Base-by-base conservation (phyloP, 1,140 invertebrate genomes). In the Drosophila bocqueti region DNA sequence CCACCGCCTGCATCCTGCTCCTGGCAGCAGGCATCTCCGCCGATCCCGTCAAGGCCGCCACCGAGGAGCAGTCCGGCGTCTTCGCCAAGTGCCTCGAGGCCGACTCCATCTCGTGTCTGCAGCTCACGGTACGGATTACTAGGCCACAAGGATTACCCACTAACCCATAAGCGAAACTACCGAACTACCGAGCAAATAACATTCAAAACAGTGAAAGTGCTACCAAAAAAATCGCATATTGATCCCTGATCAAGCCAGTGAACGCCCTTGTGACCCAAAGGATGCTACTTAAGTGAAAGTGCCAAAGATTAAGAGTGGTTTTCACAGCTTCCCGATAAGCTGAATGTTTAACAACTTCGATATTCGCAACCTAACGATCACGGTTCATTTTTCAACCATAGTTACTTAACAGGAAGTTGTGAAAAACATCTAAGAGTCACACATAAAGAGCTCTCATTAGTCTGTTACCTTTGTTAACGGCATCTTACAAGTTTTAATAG, bases 101-200 rank as follows among this genome's bases (percentile, higher is more conserved):
- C 80, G 95, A 96, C 93, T 95, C 95, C 63, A 95, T 96, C 62
- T 94, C 95, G 58, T 96, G 95, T 92, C 91, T 96, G 54, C 95
- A 96, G 90, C 93, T 95, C 76, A 93, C 94, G 85, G 93, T 94
- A 91, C 92, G 93, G 86, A 92, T 92, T 92, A 74, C 57, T 68
- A 78, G 65, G 52, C 67, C 43, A 24, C 52, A 86, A 91, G 83
- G 79, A 92, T 87, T 79, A 84, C 77, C 49, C 46, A 78, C 58
- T 61, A 40, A 65, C 61, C 46, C n/a, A 58, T 54, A 54, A 54
- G 50, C 26, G 36, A 45, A n/a, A 65, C 59, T 65, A 58, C 13
- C 31, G 26, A 66, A 36, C n/a, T n/a, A n/a, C 18, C 47, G 49
- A 36, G 21, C 13, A 29, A 61, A 77, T 59, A 66, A 85, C 55